Conservation (phyloP, 2,113 vertebrate genomes). For the Cyanoderma ruficeps region DNA sequence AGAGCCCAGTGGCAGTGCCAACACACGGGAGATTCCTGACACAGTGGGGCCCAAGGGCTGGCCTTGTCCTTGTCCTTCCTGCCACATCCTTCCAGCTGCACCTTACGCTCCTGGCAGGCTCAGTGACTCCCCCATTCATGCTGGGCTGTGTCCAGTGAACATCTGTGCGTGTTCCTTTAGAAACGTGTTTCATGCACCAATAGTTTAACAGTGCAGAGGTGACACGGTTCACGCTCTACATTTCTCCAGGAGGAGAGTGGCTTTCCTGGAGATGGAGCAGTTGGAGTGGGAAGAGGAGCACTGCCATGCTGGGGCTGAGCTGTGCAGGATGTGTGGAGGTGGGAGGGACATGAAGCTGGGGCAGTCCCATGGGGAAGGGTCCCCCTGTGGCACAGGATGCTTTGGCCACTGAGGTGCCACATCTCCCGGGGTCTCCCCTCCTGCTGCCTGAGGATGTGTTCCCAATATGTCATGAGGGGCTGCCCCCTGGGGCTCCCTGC, state of each 20-base stretch:
- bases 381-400: background rate
- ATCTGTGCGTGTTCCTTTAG: background rate
- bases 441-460: background rate
- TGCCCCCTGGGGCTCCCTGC: background rate
- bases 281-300: background rate
- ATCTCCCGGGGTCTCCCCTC: background rate
- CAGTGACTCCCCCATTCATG: background rate
- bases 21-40: accelerated
- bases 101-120: accelerated
- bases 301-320: background rate
- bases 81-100: accelerated
- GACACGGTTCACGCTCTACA: background rate
- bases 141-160: background rate
- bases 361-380: accelerated
- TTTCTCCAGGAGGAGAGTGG: background rate
- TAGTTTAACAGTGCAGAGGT: background rate
- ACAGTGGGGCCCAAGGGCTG: accelerated
- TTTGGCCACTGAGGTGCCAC: background rate
- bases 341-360: accelerated
- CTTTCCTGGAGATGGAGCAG: background rate
- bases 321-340: accelerated
- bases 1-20: accelerated
- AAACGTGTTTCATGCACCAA: background rate
- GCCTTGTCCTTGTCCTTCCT: background rate
- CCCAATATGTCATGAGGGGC: background rate